Base-by-base conservation (phyloP, 2,113 vertebrate genomes). In the Thunnus thynnus region DNA sequence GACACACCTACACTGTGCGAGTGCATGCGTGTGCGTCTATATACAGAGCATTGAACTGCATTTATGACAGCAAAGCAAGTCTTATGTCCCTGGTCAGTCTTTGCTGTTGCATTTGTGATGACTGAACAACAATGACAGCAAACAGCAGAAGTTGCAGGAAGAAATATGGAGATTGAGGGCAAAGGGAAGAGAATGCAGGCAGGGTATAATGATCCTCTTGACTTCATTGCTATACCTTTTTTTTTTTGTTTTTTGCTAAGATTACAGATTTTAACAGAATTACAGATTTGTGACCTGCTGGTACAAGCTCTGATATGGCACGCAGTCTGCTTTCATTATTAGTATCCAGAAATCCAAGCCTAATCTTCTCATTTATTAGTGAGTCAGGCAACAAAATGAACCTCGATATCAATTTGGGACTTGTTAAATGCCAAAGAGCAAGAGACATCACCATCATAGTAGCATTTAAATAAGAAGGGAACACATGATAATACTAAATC, bases 41-140 rank as follows among this genome's bases (percentile, higher is more conserved):
- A 52, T 25, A 68, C 4, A 10, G 30, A 46, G 20, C 17, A 16
- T 12, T 56, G 51, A 66, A 17, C n/a, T 70, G 70, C 12, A 2
- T 77, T 86, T 82, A 74, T 82, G 73, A 83, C 65, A 81, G 70
- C 70, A 80, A 84, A 87, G 87, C 75, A 88, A 76, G 56, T 83
- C 82, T 80, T 10, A 13, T 16, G 61, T 91, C 86, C 87, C 88
- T 65, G 78, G 76, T 82, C 85, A 72, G 78, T 82, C 48, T 78
- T 86, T 78, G 66, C 32, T 10, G 75, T 77, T 72, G 60, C 68
- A n/a, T 85, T 88, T 83, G 41, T 88, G 84, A 90, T 87, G 82
- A 88, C 79, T 76, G 51, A 71, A 78, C 22, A 3, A 68, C 74
- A 85, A 76, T 46, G 56, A 47, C 62, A 32, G 71, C 61, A 85